These are phyloP conservation scores for Fulica atra DNA, from an alignment of 2,113 vertebrate species.

Conservation along the genomic window DNA sequence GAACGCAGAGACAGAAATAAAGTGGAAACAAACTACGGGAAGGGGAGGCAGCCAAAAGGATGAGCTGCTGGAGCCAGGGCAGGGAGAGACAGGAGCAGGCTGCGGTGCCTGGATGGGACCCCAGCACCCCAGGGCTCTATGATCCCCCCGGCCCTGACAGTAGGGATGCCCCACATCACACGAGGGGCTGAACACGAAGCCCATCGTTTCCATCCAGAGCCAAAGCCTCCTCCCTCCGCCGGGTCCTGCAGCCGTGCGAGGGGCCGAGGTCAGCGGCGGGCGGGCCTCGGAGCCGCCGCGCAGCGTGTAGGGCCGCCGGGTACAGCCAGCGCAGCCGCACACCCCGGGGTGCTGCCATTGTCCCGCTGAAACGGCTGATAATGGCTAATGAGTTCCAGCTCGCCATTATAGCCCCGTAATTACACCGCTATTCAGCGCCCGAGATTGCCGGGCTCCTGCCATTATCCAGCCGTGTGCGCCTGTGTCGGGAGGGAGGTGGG, in stretches of 20 bases:
- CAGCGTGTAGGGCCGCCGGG: background rate
- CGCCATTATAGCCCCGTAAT: slow-evolving; percentile 53
- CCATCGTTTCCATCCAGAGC: background rate
- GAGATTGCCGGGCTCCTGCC: slow-evolving; percentile 50
- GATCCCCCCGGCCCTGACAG: background rate
- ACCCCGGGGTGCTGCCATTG: slow-evolving; percentile 42
- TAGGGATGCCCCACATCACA: background rate
- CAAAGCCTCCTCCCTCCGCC: background rate
- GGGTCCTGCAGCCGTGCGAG: background rate
- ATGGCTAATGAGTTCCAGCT: slow-evolving; percentile 66
- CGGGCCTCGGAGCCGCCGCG: background rate
- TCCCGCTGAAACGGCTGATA: slow-evolving; percentile 53
- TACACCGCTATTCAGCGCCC: slow-evolving; percentile 49
- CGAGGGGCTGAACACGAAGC: background rate
- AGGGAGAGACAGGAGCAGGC: background rate
- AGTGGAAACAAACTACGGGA: background rate
- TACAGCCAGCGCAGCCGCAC: background rate
- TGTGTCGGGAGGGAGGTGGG: background rate
- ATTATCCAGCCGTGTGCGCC: slow-evolving; percentile 56
- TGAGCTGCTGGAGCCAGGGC: background rate
- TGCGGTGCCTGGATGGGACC: background rate
- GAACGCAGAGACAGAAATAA: background rate
- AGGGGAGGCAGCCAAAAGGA: background rate
- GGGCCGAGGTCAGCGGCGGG: background rate
- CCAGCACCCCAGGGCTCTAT: background rate